Percentiles rank a stretch among this genome's conserved stretches.
phyloP scores from a whole-genome alignment of 1,140 invertebrate genomes.

The Caerostris darwini region DNA sequence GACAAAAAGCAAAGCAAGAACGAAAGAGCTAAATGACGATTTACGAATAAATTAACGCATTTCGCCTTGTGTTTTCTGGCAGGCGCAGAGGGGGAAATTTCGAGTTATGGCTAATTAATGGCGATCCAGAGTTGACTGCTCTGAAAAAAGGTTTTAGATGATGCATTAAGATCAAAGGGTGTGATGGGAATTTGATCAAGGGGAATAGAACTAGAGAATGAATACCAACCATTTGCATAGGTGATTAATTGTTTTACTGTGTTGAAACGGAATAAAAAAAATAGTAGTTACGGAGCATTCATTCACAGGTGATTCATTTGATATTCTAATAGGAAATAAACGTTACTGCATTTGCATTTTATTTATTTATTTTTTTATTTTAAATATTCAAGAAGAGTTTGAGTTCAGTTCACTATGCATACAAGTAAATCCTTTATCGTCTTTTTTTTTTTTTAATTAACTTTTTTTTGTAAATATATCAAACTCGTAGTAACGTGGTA shows the following conservation, averaged over 20 bases:
- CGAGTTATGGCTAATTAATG: constrained; percentile 1
- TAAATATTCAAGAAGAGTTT: too few relatives aligned
- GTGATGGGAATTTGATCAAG: constrained; percentile 38
- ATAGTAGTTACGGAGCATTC: background rate
- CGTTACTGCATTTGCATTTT: too few relatives aligned
- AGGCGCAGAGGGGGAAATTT: background rate
- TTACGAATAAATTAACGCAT: background rate
- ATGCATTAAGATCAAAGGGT: background rate
- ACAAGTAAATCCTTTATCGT: too few relatives aligned
- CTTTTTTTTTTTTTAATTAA: too few relatives aligned
- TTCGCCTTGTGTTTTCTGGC: background rate
- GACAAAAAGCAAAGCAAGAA: background rate
- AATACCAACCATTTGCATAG: background rate
- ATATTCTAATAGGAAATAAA: background rate
- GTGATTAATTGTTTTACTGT: constrained; percentile 31
- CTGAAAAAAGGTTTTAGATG: constrained; percentile 3
- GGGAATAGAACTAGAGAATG: background rate
- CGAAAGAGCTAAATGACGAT: background rate
- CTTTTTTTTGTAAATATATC: too few relatives aligned
- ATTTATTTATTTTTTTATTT: too few relatives aligned
- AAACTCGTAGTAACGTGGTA: too few relatives aligned
- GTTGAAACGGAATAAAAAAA: background rate
- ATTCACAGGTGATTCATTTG: background rate
- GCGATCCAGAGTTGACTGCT: background rate
- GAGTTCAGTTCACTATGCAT: too few relatives aligned